Base-by-base conservation (phyloP, 2,888 invertebrate species). In the Leucoptera coffeella region DNA sequence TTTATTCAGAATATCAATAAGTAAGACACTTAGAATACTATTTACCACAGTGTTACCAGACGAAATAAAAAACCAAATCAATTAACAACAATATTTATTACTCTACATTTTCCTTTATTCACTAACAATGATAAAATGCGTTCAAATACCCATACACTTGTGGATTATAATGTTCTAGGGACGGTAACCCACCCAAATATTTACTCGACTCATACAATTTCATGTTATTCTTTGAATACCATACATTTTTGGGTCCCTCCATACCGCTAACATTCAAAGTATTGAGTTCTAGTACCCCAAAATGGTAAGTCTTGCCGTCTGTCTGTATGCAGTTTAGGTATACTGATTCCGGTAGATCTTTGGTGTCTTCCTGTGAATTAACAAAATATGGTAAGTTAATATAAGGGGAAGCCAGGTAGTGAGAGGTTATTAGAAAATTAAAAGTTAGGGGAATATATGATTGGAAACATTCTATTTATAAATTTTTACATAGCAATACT, bases 251-350 rank as follows among this genome's bases (percentile, higher is more conserved):
- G 1, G 71, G 50, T 14, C 75, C 75, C 13, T 74, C 65, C 9
- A 41, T 47, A 1, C 75, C 72, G 42, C 65, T 48, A 3, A 88
- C 53, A 50, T 87, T 75, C 17, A 89, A 58, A 1, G 87, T 87
- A 42, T 91, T 90, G 9, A 95, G 62, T 56, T 95, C 91, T 30
- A 87, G 77, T 11, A 89, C 76, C 4, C 85, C 82, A 47, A 93
- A 91, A 46, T 90, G 82, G 46, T 85, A 88, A 21, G 69, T 58
- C 36, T 77, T 67, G 2, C 89, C 85, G 47, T 91, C 82, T 3
- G 86, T 82, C 38, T 89, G 87, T 35, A 94, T 73, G 45, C 84
- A 82, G 49, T 94, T 93, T 3, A 92, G 60, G 22, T 81, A 80
- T 27, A 93, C 69, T 4, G 94, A 93, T 41, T 82, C 75, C 2